Evolutionary conservation across 2,113 vertebrate species (phyloP), one percentile per base, ranked within the genome.

Genomic region (Phycodurus eques): DNA sequence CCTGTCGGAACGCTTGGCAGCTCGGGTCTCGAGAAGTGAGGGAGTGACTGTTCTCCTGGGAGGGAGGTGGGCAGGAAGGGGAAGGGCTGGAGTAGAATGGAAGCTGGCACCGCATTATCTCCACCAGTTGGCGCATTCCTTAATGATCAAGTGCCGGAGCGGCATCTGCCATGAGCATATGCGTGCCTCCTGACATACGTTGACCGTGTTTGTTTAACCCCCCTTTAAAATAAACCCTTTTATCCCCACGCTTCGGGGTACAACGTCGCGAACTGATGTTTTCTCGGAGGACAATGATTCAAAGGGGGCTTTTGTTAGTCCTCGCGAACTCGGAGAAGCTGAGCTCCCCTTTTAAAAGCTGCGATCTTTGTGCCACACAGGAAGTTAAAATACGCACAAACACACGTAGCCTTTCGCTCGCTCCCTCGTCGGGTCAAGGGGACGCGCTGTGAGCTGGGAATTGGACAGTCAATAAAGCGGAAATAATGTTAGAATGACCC

Each of bases 81-180:
- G 89, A 87, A 88, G 90, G 93, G 95, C 93, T 93, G 93, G 91
- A 94, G 95, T 93, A 94, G 94, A 96, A 95, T 88, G 93, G 94
- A 94, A 96, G 93, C 94, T 98, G 95, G 96, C 96, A 96, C 93
- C 81, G 91, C 93, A 95, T 96, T 98, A 98, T 97, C 95, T 96
- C 85, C 94, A 96, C 94, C 95, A 96, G 96, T 98, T 97, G 96
- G 94, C 93, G 95, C 95, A 98, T 98, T 98, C 94, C 96, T 96
- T 95, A 96, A 95, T 94, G 96, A 96, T 97, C 95, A 96, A 96
- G 93, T 95, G 94, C 95, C 93, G 92, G 94, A 94, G 93, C 92
- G 94, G 95, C 95, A 95, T 96, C 95, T 96, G 95, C 94, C 94
- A 94, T 94, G 93, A 78, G 77, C 82, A 80, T 87, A 80, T 88